A percentile compares a stretch with the other conserved stretches of the same genome.
These are phyloP conservation scores for Papilio protenor DNA, from an alignment of 2,888 invertebrate species.

Conservation along the genomic window DNA sequence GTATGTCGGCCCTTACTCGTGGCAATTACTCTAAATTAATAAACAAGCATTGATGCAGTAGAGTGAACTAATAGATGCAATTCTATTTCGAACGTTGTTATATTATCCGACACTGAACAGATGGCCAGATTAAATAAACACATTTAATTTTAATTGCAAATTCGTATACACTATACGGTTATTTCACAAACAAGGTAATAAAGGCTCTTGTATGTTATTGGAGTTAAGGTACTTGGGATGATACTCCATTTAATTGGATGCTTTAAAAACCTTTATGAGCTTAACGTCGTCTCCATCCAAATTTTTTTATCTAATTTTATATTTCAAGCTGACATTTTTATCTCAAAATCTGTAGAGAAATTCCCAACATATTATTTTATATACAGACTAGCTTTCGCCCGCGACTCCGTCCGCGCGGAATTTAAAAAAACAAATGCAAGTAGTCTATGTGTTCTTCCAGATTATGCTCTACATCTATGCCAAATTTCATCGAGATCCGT, in stretches of 20 bases:
- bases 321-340: not conserved
- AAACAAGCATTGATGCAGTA: not conserved
- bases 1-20: slow-evolving; percentile 34
- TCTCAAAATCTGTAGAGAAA: not conserved
- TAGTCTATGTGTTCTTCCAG: too few species aligned
- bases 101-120: slow-evolving; percentile 1
- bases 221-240: not conserved
- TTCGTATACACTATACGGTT: slow-evolving; percentile 2
- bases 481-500: too few species aligned
- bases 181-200: slow-evolving; percentile 10
- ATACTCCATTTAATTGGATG: not conserved
- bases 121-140: slow-evolving; percentile 26
- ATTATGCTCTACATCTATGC: too few species aligned
- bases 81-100: slow-evolving; percentile 9
- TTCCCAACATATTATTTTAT: too few species aligned
- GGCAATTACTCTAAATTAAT: slow-evolving; percentile 82
- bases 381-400: too few species aligned
- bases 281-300: not conserved
- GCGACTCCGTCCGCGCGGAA: too few species aligned
- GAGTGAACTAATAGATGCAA: not conserved
- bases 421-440: too few species aligned
- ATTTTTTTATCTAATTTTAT: not conserved
- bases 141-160: slow-evolving; percentile 15
- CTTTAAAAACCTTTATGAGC: not conserved
- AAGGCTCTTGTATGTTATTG: not conserved